These are phyloP conservation scores for Anarrhichthys ocellatus DNA, from an alignment of 2,113 vertebrate species.

Conservation along the genomic window DNA sequence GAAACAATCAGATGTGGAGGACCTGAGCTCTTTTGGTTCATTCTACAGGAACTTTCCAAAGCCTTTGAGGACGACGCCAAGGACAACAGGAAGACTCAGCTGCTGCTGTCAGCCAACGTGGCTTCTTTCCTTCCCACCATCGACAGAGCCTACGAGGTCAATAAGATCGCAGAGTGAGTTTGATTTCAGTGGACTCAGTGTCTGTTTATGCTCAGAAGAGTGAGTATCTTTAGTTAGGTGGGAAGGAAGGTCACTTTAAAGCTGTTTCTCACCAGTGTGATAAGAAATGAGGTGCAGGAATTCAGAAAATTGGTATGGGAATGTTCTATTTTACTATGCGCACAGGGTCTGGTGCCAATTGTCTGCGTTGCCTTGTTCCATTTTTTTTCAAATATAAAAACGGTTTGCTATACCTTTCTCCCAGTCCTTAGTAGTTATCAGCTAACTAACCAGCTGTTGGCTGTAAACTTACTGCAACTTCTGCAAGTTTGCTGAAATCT, in stretches of 20 bases:
- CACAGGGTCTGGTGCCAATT: background rate
- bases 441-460: background rate
- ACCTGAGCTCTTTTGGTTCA: background rate
- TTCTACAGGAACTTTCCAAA: conserved; percentile 74
- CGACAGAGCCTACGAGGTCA: conserved; percentile 75
- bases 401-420: background rate
- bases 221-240: background rate
- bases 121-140: conserved; percentile 55
- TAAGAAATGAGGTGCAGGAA: background rate
- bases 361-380: no score
- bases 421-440: background rate
- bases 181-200: background rate
- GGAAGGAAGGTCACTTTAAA: background rate
- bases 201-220: background rate
- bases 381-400: background rate
- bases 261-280: background rate
- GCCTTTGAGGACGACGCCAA: conserved; percentile 77
- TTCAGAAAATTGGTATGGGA: background rate
- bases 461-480: background rate
- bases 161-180: conserved; percentile 74
- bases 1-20: background rate
- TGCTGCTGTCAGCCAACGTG: conserved; percentile 78
- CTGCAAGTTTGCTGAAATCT: no score
- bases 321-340: background rate
- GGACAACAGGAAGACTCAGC: conserved; percentile 63